Evolutionary conservation across 1,140 invertebrate species (phyloP).

Genomic region (Campoletis sonorensis): DNA sequence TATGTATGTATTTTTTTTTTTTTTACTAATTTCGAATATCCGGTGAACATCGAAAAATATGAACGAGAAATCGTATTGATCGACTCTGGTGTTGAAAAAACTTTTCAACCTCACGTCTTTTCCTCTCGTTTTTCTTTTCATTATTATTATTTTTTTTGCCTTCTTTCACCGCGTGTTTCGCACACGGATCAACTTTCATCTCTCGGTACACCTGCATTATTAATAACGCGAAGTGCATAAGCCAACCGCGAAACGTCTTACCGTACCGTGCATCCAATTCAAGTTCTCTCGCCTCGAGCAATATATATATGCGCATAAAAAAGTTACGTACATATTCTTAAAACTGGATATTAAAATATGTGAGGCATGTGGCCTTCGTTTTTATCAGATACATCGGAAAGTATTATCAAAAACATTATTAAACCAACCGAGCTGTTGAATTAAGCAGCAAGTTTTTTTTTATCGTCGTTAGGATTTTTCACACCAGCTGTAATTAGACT

Average conservation of each 20-base stretch:
- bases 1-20: no score
- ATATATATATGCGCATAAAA: not conserved
- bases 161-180: not conserved
- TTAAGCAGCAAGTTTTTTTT: no score
- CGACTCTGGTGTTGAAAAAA: no score
- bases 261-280: not conserved
- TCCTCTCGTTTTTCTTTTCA: not conserved
- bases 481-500: no score
- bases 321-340: not conserved
- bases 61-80: no score
- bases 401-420: no score
- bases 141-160: not conserved
- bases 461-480: no score
- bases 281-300: conserved; percentile 14
- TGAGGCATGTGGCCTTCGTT: not conserved
- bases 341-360: not conserved
- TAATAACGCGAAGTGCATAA: conserved; percentile 28
- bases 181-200: not conserved
- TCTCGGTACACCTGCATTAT: conserved; percentile 19
- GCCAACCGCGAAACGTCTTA: not conserved
- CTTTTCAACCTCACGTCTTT: no score
- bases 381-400: no score
- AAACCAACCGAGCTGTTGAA: no score
- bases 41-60: no score
- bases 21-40: no score